A percentile compares a stretch with the other conserved stretches of the same genome.
phyloP scores from a whole-genome alignment of 1,140 invertebrate species.

The Andrena cerasifolii region DNA sequence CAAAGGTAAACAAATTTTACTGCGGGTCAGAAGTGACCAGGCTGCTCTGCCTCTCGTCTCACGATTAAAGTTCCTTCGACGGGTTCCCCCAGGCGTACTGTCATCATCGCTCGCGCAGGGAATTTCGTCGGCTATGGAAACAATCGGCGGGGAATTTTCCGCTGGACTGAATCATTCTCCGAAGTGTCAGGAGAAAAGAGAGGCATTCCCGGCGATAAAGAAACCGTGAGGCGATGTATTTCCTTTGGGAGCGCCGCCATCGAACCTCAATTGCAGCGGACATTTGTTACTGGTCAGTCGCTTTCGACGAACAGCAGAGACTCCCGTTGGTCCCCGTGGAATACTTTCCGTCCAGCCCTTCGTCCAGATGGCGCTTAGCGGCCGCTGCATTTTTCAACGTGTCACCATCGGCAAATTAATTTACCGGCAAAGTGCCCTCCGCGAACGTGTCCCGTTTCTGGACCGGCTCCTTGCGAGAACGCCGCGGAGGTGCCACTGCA shows the following conservation, averaged over 20 bases:
- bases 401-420: constrained; percentile 48
- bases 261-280: constrained; percentile 35
- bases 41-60: no score
- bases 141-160: constrained; percentile 24
- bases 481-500: not conserved
- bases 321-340: not conserved
- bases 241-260: constrained; percentile 34
- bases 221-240: constrained; percentile 44
- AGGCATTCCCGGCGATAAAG: constrained; percentile 40
- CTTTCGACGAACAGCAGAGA: constrained; percentile 14
- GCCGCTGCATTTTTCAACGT: constrained; percentile 28
- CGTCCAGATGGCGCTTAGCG: constrained; percentile 10
- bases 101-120: not conserved
- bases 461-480: not conserved
- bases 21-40: no score
- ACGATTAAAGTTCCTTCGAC: no score
- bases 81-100: not conserved
- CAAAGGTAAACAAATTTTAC: no score
- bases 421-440: not conserved
- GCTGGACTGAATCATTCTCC: constrained; percentile 11
- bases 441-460: not conserved
- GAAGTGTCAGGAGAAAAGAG: constrained; percentile 16
- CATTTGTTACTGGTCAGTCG: constrained; percentile 48
- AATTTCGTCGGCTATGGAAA: not conserved
- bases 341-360: not conserved